These are phyloP conservation scores for Trichogramma evanescens DNA, from an alignment of 2,888 invertebrate species.

Conservation along the genomic window DNA sequence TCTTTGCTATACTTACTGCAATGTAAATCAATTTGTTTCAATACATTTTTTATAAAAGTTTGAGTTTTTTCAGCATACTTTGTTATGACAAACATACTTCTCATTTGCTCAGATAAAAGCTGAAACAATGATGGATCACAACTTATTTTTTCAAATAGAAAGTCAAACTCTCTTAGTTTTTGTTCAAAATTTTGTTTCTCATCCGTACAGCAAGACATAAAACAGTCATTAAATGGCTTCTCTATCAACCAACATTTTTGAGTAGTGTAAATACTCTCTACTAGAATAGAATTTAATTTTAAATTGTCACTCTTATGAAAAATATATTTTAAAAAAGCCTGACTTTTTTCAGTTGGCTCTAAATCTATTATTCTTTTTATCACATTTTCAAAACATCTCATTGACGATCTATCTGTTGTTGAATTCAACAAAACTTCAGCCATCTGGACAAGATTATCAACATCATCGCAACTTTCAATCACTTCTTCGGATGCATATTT, in stretches of 20 bases:
- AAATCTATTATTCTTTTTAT: conserved; percentile 28
- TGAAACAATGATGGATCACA: conserved; percentile 32
- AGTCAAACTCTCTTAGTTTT: conserved; percentile 14
- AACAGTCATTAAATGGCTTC: conserved; percentile 27
- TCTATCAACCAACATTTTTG: conserved; percentile 33
- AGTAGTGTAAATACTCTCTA: conserved; percentile 31
- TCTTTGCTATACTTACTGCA: conserved; percentile 26
- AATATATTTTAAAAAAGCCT: conserved; percentile 25
- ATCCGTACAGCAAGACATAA: conserved; percentile 8
- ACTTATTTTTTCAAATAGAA: conserved; percentile 25
- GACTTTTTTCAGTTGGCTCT: conserved; percentile 25
- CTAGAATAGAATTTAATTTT: conserved; percentile 20
- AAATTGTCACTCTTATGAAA: conserved; percentile 24
- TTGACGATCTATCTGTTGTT: conserved; percentile 21
- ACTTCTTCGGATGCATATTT: conserved; percentile 30
- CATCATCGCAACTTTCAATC: conserved; percentile 21
- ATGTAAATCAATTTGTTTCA: conserved; percentile 22
- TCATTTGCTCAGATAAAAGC: conserved; percentile 27
- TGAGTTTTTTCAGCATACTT: conserved; percentile 26
- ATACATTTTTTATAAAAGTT: conserved; percentile 28
- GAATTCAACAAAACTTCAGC: conserved; percentile 19
- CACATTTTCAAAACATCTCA: conserved; percentile 24
- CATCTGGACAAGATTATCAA: conserved; percentile 26
- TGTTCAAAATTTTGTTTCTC: conserved; percentile 22
- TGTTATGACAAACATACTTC: conserved; percentile 29